Conservation (phyloP, 2,113 vertebrate species). For the Microtus pennsylvanicus region DNA sequence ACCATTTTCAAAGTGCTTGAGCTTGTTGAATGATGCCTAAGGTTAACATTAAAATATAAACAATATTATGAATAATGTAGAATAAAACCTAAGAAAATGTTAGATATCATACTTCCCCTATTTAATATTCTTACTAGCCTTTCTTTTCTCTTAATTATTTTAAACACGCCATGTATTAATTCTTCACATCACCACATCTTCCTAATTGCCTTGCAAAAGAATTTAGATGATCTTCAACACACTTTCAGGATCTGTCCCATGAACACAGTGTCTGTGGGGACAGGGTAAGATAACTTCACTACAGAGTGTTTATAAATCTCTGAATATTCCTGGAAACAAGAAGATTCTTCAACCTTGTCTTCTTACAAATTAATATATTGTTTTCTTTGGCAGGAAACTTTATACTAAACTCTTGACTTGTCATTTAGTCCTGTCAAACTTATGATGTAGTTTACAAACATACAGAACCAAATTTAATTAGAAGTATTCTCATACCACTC, state of each 20-base stretch:
- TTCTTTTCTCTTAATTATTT: not conserved
- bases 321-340: not conserved
- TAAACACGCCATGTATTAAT: not conserved
- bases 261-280: not conserved
- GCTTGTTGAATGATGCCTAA: not conserved
- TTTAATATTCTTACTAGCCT: not conserved
- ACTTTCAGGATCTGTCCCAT: not conserved
- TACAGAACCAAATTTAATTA: not conserved
- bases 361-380: not conserved
- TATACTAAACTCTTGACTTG: not conserved
- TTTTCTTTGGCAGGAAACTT: not conserved
- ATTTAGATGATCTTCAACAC: not conserved
- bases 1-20: not conserved
- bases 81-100: not conserved
- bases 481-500: not conserved
- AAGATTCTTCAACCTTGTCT: not conserved
- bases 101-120: not conserved
- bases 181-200: not conserved
- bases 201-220: not conserved
- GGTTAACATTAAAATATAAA: not conserved
- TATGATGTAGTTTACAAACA: not conserved
- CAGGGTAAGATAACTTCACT: not conserved
- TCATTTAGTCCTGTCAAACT: not conserved
- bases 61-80: not conserved
- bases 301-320: not conserved